Base-by-base conservation (phyloP, 2,888 invertebrate species). In the Caradrina clavipalpis region DNA sequence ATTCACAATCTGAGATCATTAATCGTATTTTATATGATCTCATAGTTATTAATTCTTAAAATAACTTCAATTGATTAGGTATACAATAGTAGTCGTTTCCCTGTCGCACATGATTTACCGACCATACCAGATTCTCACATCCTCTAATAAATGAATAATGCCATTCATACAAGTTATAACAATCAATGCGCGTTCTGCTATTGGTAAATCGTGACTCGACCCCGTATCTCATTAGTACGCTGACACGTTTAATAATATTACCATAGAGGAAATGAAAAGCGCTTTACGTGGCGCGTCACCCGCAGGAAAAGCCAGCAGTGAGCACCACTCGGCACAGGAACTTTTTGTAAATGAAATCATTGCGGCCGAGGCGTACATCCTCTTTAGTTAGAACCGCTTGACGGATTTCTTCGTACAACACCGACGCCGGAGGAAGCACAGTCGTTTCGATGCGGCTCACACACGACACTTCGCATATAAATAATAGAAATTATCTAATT, bases 401-500 rank as follows among this genome's bases (percentile, higher is more conserved):
- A 85, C 86, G 86, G 87, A 88, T 88, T 94, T 93, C 93, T 92
- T 87, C 90, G 94, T 93, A 93, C 81, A 72, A 75, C 69, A 78
- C 82, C 82, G 74, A 83, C 80, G 82, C 76, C 90, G 90, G 88
- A 95, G 95, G 95, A 95, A 95, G 91, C 92, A 79, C 73, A 78
- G 82, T 90, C 88, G 90, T 94, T 92, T 84, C 87, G 75, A 94
- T 93, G 91, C 94, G 72, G 80, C 78, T 82, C 94, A 90, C 93
- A 91, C 89, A 76, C 86, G 79, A 82, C 85, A 81, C 88, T 86
- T 86, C 90, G 95, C 95, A 95, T 95, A 95, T 95, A 94, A 94
- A 95, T 95, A 95, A 95, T 95, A 95, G 93, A 95, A 95, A 95
- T 95, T 94, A 95, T 95, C 91, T 94, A 95, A 95, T 94, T 94